Base-by-base conservation (phyloP, 2,113 vertebrate genomes). In the Nymphicus hollandicus region DNA sequence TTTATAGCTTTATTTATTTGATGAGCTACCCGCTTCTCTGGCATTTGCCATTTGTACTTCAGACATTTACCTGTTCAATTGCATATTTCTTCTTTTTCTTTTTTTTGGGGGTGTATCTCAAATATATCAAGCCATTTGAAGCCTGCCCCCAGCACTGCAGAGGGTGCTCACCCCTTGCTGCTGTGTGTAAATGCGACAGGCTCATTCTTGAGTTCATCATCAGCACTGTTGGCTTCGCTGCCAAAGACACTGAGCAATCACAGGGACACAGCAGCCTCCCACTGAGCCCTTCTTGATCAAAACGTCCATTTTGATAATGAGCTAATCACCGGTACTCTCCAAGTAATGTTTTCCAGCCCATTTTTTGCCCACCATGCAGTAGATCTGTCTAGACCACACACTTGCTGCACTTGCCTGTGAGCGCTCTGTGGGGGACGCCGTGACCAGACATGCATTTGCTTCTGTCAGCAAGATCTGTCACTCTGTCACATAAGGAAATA, bases 401-500 rank as follows among this genome's bases (percentile, higher is more conserved):
- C 77, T 94, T 7, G 41, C 90, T 80, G 79, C 3, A 2, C 63
- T 68, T 50, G 91, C 65, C 92, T 74, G 73, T 11, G 83, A 96
- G 93, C 24, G 2, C 86, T 92, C 91, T 55, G 73, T 1, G 7
- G 83, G 93, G 93, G 89, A 39, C 5, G 6, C 74, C 18, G 39
- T 92, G 95, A 93, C 93, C 95, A 96, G 95, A 92, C 94, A 81
- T 19, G 84, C 86, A 72, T 95, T 96, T 96, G 77, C 94, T 95
- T 92, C 93, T 91, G 94, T 89, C 95, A 97, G 81, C 0, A 4
- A 93, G 89, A 95, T 93, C 95, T 97, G 94, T 93, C 95, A 95
- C 95, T 84, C 86, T 97, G 95, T 95, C 96, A 92, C 86, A 60
- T 7, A 52, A 55, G 72, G 73, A 89, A 95, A 95, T 84, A 89